phyloP scores from a whole-genome alignment of 1,140 invertebrate genomes.

The Drosophila pallidifrons region DNA sequence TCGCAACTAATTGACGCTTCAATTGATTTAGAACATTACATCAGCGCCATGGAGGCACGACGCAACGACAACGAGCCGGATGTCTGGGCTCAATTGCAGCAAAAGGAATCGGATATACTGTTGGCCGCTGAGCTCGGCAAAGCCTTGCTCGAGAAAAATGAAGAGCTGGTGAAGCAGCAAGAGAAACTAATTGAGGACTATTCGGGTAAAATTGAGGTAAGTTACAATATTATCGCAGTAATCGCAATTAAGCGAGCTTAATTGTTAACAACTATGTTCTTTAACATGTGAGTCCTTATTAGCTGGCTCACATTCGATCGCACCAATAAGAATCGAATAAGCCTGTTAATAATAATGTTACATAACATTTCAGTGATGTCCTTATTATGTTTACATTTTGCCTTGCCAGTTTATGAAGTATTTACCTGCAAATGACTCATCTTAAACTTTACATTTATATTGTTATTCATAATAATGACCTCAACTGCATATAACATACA shows the following conservation, averaged over 20 bases:
- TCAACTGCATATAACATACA: background rate
- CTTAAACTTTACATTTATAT: background rate
- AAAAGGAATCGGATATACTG: conserved; percentile 96
- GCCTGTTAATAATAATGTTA: no score
- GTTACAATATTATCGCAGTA: conserved; percentile 54
- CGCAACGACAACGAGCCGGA: conserved; percentile 87
- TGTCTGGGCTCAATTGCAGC: conserved; percentile 93
- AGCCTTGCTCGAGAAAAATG: conserved; percentile 96
- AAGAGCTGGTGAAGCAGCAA: conserved; percentile 94
- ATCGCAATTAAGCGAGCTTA: background rate
- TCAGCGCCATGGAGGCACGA: conserved; percentile 86
- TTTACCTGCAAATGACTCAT: background rate
- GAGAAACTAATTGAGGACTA: conserved; percentile 95
- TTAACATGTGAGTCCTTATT: no score
- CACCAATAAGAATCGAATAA: no score
- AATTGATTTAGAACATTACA: conserved; percentile 86
- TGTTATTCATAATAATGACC: background rate
- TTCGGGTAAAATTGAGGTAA: conserved; percentile 96
- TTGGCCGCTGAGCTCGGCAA: conserved; percentile 97
- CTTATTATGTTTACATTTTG: background rate
- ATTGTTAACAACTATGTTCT: background rate
- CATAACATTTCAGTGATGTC: no score
- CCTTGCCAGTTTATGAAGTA: background rate
- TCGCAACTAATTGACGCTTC: conserved; percentile 75
- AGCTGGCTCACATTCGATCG: no score